These are phyloP conservation scores for Fragariocoptes setiger DNA, from an alignment of 1,140 invertebrate species.

Conservation along the genomic window DNA sequence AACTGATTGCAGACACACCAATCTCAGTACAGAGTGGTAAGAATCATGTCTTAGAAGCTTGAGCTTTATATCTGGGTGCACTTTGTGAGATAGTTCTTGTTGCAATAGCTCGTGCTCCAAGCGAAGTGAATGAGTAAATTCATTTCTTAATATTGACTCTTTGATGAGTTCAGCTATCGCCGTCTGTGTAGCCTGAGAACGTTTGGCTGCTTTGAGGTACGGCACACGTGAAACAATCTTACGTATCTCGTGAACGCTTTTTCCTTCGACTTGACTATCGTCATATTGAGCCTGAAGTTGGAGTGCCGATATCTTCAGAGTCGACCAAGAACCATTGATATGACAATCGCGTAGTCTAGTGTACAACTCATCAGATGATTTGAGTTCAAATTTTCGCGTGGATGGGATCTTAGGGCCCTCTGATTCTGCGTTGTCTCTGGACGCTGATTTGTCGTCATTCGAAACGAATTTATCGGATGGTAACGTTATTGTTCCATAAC, in stretches of 20 bases:
- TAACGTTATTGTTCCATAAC: conserved; percentile 41
- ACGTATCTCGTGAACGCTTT: conserved; percentile 70
- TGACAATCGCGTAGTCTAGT: conserved; percentile 60
- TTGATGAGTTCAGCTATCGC: conserved; percentile 40
- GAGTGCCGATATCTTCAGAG: conserved; percentile 55
- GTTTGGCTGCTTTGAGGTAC: conserved; percentile 53
- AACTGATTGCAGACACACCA: conserved; percentile 59
- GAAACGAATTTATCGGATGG: conserved; percentile 45
- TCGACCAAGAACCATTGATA: conserved; percentile 59
- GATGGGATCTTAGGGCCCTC: conserved; percentile 13
- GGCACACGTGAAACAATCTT: conserved; percentile 64
- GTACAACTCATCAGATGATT: conserved; percentile 63
- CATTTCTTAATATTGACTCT: conserved; percentile 28
- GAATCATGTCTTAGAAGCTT: conserved; percentile 27
- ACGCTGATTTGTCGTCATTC: conserved; percentile 23
- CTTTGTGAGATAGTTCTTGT: conserved; percentile 26
- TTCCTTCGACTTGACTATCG: conserved; percentile 40
- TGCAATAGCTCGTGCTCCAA: conserved; percentile 31
- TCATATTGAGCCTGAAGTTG: conserved; percentile 48
- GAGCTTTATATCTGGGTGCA: conserved; percentile 45
- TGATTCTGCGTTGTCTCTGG: conserved; percentile 17
- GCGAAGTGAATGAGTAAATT: conserved; percentile 30
- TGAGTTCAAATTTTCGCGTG: conserved; percentile 49
- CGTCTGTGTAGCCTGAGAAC: conserved; percentile 38
- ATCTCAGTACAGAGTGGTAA: conserved; percentile 39